phyloP scores from a whole-genome alignment of 2,113 vertebrate species.

The Oenanthe melanoleuca region DNA sequence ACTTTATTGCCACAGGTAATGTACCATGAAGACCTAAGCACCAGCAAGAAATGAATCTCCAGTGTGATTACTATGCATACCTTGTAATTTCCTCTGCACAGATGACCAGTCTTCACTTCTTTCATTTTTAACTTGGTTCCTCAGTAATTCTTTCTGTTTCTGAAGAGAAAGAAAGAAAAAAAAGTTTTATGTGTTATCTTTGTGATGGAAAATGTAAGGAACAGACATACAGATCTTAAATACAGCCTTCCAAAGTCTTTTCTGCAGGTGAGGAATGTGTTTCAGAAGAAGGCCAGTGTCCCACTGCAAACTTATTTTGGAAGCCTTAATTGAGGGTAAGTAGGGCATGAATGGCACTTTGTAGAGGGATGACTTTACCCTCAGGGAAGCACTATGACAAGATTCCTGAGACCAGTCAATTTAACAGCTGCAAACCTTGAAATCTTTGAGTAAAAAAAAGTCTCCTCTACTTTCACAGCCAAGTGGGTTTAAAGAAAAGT shows the following conservation, averaged over 20 bases:
- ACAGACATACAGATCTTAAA: neutral
- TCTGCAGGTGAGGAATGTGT: neutral
- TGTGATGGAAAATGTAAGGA: neutral
- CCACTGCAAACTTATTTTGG: neutral
- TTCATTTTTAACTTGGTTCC: neutral
- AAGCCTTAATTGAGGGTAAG: neutral
- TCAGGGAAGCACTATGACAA: neutral
- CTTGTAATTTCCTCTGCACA: neutral
- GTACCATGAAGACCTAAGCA: conserved; percentile 1
- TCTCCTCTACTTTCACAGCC: neutral
- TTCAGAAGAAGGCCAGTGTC: neutral
- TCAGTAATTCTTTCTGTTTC: neutral
- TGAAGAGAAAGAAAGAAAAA: neutral
- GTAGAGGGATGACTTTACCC: neutral
- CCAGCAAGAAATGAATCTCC: conserved; percentile 5
- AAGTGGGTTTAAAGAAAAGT: neutral
- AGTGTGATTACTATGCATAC: neutral
- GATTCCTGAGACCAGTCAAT: neutral
- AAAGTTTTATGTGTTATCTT: neutral
- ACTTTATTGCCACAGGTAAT: conserved; percentile 25
- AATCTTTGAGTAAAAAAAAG: neutral
- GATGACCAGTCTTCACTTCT: neutral
- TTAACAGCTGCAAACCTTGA: neutral
- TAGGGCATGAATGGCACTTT: neutral
- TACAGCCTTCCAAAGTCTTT: neutral